Evolutionary conservation across 2,797 vertebrate species (phyloP).

Genomic region (Acanthopagrus latus): DNA sequence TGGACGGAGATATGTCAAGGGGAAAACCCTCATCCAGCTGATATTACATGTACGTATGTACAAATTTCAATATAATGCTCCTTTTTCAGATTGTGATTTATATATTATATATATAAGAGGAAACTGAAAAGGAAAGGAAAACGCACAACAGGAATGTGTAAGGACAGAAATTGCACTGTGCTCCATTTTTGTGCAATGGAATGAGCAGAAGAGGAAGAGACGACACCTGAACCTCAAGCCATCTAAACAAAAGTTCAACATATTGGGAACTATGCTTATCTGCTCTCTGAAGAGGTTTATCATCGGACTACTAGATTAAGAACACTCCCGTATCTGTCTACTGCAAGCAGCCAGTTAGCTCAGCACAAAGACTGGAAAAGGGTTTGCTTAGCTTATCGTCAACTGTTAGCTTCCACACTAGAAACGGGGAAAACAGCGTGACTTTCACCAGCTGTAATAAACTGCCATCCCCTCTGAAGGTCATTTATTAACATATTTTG

Average conservation of each 20-base stretch:
- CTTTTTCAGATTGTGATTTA: conserved; percentile 1
- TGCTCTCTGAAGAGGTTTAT: background rate
- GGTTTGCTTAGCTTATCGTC: background rate
- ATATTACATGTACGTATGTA: conserved; percentile 33
- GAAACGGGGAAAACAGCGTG: no score
- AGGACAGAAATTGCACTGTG: conserved; percentile 66
- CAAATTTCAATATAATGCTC: conserved; percentile 36
- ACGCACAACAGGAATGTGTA: conserved; percentile 64
- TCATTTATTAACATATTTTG: no score
- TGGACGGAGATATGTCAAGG: conserved; percentile 24
- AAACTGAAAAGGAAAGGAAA: conserved; percentile 12
- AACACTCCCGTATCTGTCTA: background rate
- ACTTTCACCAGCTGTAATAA: no score
- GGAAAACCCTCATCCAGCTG: conserved; percentile 39
- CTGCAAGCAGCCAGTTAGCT: background rate
- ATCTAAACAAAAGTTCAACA: background rate
- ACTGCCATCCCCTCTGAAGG: no score
- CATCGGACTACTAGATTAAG: background rate
- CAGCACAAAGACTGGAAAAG: background rate
- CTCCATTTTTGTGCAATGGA: conserved; percentile 68
- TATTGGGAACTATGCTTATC: background rate
- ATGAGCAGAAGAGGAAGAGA: conserved; percentile 53
- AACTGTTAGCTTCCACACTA: background rate
- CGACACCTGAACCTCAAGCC: conserved; percentile 56
- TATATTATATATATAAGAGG: background rate